Percentiles rank a stretch among this genome's conserved stretches.
These are phyloP conservation scores for Stegastes partitus DNA, from an alignment of 2,113 vertebrate genomes.

Conservation along the genomic window DNA sequence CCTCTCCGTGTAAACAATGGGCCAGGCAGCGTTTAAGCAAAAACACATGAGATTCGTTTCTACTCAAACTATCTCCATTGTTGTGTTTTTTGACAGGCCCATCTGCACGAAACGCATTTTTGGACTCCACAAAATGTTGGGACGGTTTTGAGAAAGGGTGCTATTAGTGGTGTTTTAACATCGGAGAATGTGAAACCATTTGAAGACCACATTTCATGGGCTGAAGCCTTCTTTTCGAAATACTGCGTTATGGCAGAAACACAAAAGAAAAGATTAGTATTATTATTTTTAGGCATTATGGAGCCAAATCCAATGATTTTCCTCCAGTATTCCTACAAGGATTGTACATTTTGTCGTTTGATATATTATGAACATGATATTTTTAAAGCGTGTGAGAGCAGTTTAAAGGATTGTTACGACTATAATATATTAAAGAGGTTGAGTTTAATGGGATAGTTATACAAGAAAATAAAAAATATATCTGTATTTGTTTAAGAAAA, in stretches of 20 bases:
- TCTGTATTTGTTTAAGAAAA: too few species aligned
- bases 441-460: too few species aligned
- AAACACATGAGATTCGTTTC: constrained; percentile 73
- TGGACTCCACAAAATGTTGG: constrained; percentile 28
- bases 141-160: constrained; percentile 17
- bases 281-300: background rate
- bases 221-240: background rate
- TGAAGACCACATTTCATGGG: background rate
- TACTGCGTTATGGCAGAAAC: background rate
- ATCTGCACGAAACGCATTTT: constrained; percentile 40
- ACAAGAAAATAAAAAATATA: too few species aligned
- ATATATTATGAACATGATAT: too few species aligned
- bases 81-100: constrained; percentile 50
- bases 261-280: constrained; percentile 6
- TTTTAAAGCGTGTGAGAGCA: too few species aligned
- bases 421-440: too few species aligned
- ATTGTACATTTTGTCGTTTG: background rate
- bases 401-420: too few species aligned
- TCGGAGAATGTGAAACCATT: constrained; percentile 10
- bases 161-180: constrained; percentile 44
- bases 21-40: constrained; percentile 59
- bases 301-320: background rate
- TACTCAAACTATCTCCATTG: constrained; percentile 46
- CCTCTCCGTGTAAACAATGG: constrained; percentile 65
- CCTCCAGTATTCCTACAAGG: background rate